phyloP scores from a whole-genome alignment of 2,888 invertebrate genomes.

The Drosophila picticornis region DNA sequence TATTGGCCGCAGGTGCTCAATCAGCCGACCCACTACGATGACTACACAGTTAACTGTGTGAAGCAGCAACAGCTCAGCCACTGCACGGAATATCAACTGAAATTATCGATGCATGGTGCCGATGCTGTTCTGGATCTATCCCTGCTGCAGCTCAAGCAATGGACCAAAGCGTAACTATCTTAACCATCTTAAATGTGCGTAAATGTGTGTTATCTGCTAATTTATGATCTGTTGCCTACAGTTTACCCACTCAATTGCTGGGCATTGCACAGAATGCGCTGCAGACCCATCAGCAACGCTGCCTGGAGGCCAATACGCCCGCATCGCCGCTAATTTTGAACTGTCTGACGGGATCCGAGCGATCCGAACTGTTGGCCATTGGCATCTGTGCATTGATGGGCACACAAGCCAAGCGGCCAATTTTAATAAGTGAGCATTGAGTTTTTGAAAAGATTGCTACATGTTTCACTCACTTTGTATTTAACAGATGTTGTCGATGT shows the following conservation, averaged over 20 bases:
- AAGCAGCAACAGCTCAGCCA: constrained; percentile 83
- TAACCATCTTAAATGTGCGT: no score
- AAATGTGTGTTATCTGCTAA: background rate
- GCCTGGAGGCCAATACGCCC: constrained; percentile 79
- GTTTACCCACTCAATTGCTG: constrained; percentile 83
- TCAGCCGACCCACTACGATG: constrained; percentile 83
- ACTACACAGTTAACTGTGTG: constrained; percentile 82
- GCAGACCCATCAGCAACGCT: constrained; percentile 82
- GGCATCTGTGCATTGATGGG: constrained; percentile 83
- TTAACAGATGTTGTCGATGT: constrained; percentile 84
- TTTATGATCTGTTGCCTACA: constrained; percentile 35
- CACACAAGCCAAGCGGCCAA: constrained; percentile 83
- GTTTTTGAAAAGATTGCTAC: background rate
- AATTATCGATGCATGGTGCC: constrained; percentile 83
- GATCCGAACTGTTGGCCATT: constrained; percentile 84
- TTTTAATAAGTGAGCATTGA: constrained; percentile 82
- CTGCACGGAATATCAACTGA: constrained; percentile 82
- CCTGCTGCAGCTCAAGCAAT: constrained; percentile 84
- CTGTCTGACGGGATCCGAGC: constrained; percentile 84
- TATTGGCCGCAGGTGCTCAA: constrained; percentile 84
- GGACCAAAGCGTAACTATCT: constrained; percentile 83
- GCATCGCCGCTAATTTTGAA: constrained; percentile 83
- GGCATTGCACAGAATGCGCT: constrained; percentile 84
- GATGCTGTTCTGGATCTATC: constrained; percentile 84
- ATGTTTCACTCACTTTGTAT: background rate